Base-by-base conservation (phyloP, 2,888 invertebrate genomes). In the Cancer borealis region DNA sequence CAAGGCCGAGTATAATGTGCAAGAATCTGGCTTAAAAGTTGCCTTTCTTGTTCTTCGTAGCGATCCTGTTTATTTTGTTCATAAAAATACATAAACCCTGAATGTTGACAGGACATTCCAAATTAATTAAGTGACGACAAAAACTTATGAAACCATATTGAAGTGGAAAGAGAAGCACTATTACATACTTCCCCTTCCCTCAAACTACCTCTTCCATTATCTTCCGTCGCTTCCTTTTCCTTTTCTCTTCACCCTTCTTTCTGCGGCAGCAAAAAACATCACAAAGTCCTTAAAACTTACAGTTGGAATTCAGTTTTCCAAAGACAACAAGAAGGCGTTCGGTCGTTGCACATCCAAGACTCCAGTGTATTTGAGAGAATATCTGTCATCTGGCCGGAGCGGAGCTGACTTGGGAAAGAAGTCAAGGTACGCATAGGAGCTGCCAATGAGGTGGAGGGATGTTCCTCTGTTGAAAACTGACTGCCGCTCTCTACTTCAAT, bases 301-400 rank as follows among this genome's bases (percentile, higher is more conserved):
- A 8, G 5, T 73, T 73, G 73, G 73, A 73, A 73, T 73, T 73
- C 10, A 73, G 26, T 73, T 73, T 73, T 26, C 26, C 73, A 26
- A 73, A 26, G 73, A 73, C n/a, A 73, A 26, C 73, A 73, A 73
- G 73, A 73, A 73, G 73, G 73, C 73, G 73, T 73, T 73, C n/a
- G 73, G 73, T 8, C 26, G 26, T 26, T 73, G 73, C 73, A 26
- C 26, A 73, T n/a, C 73, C 73, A 73, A 73, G 73, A 73, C 73
- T 73, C n/a, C 73, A n/a, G 73, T 26, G 73, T 73, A 73, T 73
- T 73, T 73, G n/a, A 4, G n/a, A 73, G 26, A 73, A 73, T 73
- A 73, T 73, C 73, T 26, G 73, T 73, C 73, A n/a, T 26, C 73
- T n/a, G 26, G 26, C 26, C 21, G 26, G 73, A 73, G 73, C 26